Conservation (phyloP, 2,113 vertebrate species). For the Galeopterus variegatus region DNA sequence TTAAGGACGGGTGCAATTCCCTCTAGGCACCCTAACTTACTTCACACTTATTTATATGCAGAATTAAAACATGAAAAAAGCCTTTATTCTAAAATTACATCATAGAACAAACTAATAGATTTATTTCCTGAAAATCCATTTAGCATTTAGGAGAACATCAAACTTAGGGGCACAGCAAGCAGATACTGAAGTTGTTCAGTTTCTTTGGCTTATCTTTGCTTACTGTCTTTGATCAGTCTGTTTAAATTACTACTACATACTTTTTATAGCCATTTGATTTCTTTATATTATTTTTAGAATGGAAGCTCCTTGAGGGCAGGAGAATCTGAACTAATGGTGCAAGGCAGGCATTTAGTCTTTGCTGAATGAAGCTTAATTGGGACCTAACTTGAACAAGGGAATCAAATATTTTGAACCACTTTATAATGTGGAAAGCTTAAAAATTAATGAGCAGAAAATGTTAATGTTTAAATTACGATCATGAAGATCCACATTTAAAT, state of each 20-base stretch:
- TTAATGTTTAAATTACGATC: neutral
- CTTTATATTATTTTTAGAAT: neutral
- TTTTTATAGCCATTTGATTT: neutral
- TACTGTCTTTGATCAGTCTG: neutral
- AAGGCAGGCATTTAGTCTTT: slow-evolving; percentile 2
- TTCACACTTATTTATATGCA: neutral
- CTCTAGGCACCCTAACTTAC: neutral
- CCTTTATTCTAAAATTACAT: neutral
- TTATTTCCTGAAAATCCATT: neutral
- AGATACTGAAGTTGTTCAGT: neutral
- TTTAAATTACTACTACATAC: neutral
- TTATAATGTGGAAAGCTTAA: neutral
- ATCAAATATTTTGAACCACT: neutral
- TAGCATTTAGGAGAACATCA: neutral
- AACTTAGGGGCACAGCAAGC: neutral
- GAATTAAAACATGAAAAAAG: neutral
- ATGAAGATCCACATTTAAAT: slow-evolving; percentile 10
- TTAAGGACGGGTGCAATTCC: neutral
- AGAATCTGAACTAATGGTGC: neutral
- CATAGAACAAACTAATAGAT: neutral
- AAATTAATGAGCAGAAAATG: neutral
- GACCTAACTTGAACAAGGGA: neutral
- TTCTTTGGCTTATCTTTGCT: neutral
- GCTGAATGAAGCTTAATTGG: neutral
- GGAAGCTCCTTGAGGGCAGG: slow-evolving; percentile 62